These are phyloP conservation scores for Nebria brevicollis DNA, from an alignment of 2,888 invertebrate species.

Conservation along the genomic window DNA sequence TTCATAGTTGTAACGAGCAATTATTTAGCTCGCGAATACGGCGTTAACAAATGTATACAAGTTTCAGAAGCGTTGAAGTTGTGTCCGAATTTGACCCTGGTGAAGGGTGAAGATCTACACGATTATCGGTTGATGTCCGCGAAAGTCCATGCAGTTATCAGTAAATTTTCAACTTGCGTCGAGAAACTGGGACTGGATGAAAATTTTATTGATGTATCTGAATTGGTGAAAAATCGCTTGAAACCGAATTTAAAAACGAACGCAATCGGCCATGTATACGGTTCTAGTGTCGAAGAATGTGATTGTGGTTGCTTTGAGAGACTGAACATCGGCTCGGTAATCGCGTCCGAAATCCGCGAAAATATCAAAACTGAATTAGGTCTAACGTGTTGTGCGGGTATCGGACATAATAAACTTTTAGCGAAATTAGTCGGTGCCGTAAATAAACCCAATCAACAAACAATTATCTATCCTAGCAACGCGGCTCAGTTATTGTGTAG, in stretches of 20 bases:
- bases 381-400: conserved; percentile 83
- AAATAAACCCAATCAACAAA: conserved; percentile 86
- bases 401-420: conserved; percentile 84
- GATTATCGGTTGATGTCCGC: conserved; percentile 82
- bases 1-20: conserved; percentile 86
- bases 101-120: conserved; percentile 85
- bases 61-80: conserved; percentile 77
- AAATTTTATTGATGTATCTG: conserved; percentile 83
- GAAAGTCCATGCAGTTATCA: conserved; percentile 77
- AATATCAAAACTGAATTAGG: conserved; percentile 75
- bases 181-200: conserved; percentile 89
- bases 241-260: conserved; percentile 54
- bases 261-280: conserved; percentile 70
- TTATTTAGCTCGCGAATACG: conserved; percentile 80
- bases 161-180: conserved; percentile 77
- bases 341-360: conserved; percentile 81
- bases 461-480: conserved; percentile 77
- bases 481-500: conserved; percentile 73
- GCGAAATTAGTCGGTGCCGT: conserved; percentile 80
- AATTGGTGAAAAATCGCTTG: conserved; percentile 69
- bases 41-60: conserved; percentile 81
- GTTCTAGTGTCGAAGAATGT: conserved; percentile 68
- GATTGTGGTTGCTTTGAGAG: conserved; percentile 79
- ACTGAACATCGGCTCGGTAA: conserved; percentile 75
- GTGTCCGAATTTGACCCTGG: conserved; percentile 79